phyloP scores from a whole-genome alignment of 2,113 vertebrate species.

The Thryonomys swinderianus region DNA sequence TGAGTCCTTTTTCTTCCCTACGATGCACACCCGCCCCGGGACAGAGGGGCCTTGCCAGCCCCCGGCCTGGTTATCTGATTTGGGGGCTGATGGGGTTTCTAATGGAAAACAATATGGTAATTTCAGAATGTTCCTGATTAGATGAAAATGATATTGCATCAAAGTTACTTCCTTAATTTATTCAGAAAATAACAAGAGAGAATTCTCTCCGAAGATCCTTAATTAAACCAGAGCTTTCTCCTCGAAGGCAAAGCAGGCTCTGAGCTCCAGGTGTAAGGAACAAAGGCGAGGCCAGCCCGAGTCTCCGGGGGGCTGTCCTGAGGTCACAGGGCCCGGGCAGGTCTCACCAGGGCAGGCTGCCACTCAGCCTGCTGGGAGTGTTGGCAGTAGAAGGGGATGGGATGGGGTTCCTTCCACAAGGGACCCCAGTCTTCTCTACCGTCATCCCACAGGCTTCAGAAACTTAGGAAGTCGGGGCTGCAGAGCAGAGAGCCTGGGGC shows the following conservation, averaged over 20 bases:
- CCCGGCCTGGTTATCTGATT: constrained; percentile 86
- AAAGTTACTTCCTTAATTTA: constrained; percentile 91
- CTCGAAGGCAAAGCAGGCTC: constrained; percentile 64
- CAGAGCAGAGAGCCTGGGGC: background rate
- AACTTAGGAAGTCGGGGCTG: background rate
- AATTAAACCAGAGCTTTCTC: constrained; percentile 87
- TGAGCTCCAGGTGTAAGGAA: constrained; percentile 82
- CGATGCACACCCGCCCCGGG: constrained; percentile 61
- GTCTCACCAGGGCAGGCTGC: background rate
- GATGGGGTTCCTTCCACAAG: background rate
- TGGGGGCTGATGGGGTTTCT: constrained; percentile 87
- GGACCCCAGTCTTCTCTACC: background rate
- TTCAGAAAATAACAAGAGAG: constrained; percentile 88
- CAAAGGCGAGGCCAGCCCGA: constrained; percentile 77
- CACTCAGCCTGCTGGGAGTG: background rate
- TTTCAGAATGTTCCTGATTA: constrained; percentile 90
- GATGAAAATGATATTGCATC: constrained; percentile 90
- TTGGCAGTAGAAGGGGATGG: background rate
- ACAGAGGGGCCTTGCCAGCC: constrained; percentile 83
- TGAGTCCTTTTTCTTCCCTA: constrained; percentile 48
- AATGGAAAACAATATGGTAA: constrained; percentile 90
- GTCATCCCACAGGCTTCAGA: background rate
- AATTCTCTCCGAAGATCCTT: constrained; percentile 88
- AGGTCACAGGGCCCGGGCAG: background rate
- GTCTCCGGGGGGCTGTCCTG: background rate